Base-by-base conservation (phyloP, 2,888 invertebrate species). In the Cryptophagus acutangulus region DNA sequence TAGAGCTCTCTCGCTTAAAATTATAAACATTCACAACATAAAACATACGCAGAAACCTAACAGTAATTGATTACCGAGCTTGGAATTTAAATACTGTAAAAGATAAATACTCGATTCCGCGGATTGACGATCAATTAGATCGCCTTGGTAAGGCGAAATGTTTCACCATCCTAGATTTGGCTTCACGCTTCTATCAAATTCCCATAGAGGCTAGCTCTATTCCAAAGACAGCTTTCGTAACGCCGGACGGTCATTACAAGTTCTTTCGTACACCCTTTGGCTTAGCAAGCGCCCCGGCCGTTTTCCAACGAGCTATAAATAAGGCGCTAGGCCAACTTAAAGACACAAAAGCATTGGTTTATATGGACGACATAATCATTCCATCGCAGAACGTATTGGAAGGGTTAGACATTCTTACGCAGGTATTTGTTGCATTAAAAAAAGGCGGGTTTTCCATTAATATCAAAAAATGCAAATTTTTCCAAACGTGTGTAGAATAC, bases 261-360 rank as follows among this genome's bases (percentile, higher is more conserved):
- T 61, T 55, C 30, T 33, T 51, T 2, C 38, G 52, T 1, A 55
- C 63, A 55, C 57, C 60, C 3, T 67, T 65, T 38, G 63, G 63
- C 3, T 42, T 64, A 5, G 39, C 52, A 1, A 63, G 63, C 30
- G 61, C 62, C 0, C 59, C 60, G 4, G 37, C 47, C 1, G 45
- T 48, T 10, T 50, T 46, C 26, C 48, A 46, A 17, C 28, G 48
- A 8, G 38, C 41, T 5, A 38, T 49, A 3, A 38, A 41, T 28
- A 41, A 39, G 17, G 40, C 43, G 17, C 8, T 49, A 18, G 41
- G 46, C 12, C 20, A 26, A 14, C 31, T 46, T 20, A 41, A 38
- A 17, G 5, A 33, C 26, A 31, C 18, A 9, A 24, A 26, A 6
- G 43, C 38, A 6, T 18, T 47, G 8, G 40, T 43, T 1, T 52